Evolutionary conservation across 2,888 invertebrate genomes (phyloP).

Genomic region (Tribolium freemani): DNA sequence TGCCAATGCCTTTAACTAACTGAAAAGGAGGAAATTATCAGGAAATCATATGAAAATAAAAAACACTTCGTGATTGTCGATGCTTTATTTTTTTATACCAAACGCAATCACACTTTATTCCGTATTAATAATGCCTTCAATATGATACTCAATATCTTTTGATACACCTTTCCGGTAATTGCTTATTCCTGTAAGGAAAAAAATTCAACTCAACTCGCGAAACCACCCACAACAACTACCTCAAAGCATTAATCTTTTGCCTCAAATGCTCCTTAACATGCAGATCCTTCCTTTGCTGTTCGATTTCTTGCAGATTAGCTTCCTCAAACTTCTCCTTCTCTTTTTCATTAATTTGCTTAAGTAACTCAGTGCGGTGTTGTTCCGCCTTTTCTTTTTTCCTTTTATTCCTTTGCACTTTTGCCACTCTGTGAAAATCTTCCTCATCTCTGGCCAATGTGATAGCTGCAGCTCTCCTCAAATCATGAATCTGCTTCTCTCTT

Average conservation of each 20-base stretch:
- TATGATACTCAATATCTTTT: slow-evolving; percentile 60
- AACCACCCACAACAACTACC: slow-evolving; percentile 52
- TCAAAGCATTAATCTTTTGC: slow-evolving; percentile 74
- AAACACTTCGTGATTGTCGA: too few relatives aligned
- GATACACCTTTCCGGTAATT: slow-evolving; percentile 61
- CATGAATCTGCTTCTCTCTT: slow-evolving; percentile 70
- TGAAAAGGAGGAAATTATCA: too few relatives aligned
- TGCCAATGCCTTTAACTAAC: too few relatives aligned
- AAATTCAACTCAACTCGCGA: not conserved
- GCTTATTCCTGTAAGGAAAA: slow-evolving; percentile 53
- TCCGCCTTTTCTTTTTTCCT: slow-evolving; percentile 67
- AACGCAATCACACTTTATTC: slow-evolving; percentile 1
- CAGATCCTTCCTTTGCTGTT: slow-evolving; percentile 72
- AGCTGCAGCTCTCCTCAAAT: slow-evolving; percentile 74
- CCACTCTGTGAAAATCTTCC: slow-evolving; percentile 65
- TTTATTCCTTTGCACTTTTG: slow-evolving; percentile 68
- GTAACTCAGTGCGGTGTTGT: slow-evolving; percentile 74
- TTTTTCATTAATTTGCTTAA: slow-evolving; percentile 80
- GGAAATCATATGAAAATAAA: too few relatives aligned
- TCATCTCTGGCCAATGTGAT: slow-evolving; percentile 77
- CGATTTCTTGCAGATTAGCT: slow-evolving; percentile 75
- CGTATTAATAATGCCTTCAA: slow-evolving; percentile 25
- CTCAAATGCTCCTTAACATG: slow-evolving; percentile 69
- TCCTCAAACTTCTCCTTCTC: slow-evolving; percentile 78
- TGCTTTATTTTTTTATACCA: not conserved